phyloP scores from a whole-genome alignment of 2,113 vertebrate species.

The Etia nguti region DNA sequence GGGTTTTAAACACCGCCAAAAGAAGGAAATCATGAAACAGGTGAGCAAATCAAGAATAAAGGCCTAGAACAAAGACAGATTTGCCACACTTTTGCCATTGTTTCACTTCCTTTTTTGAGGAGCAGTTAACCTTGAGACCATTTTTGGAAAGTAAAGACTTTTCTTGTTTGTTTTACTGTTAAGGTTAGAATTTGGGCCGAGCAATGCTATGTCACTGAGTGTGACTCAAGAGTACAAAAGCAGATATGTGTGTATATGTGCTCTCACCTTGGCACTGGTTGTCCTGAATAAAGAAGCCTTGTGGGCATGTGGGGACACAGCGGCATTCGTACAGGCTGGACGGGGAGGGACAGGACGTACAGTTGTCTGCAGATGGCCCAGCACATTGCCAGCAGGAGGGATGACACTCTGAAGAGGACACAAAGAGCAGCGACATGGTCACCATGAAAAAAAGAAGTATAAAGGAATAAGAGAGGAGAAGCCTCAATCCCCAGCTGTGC shows the following conservation, averaged over 20 bases:
- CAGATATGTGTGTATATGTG: background rate
- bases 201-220: background rate
- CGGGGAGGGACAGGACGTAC: conserved; percentile 68
- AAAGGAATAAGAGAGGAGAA: background rate
- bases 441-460: background rate
- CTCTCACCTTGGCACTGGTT: conserved; percentile 74
- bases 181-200: background rate
- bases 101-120: background rate
- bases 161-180: background rate
- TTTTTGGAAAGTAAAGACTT: background rate
- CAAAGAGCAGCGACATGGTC: background rate
- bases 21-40: background rate
- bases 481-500: background rate
- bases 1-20: rapidly evolving
- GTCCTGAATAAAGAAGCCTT: conserved; percentile 66
- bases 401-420: conserved; percentile 78
- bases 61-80: background rate
- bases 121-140: background rate
- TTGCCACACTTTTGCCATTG: background rate
- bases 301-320: conserved; percentile 75
- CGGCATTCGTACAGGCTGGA: conserved; percentile 67
- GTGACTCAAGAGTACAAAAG: background rate
- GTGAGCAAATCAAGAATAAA: background rate
- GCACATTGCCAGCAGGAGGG: conserved; percentile 75
- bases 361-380: conserved; percentile 72